Percentiles rank a stretch among this genome's conserved stretches.
Conservation (phyloP, 2,113 vertebrate species). For the Campylomormyrus numenius region DNA sequence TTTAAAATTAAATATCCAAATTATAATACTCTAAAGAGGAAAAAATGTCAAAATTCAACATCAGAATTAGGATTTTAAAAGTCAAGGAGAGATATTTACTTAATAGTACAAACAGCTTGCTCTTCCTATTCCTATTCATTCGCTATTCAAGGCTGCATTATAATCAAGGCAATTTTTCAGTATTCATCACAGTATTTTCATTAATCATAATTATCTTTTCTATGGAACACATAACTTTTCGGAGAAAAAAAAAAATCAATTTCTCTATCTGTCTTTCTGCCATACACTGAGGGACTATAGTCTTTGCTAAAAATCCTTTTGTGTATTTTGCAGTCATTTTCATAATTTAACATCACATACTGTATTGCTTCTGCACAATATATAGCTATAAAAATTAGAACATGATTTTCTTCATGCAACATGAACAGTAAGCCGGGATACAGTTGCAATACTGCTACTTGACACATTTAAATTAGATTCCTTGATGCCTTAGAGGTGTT, state of each 20-base stretch:
- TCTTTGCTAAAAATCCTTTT: background rate
- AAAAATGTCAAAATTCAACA: background rate
- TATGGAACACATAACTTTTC: background rate
- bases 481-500: background rate
- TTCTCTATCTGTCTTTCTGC: background rate
- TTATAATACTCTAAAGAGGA: background rate
- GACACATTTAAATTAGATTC: background rate
- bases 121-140: background rate
- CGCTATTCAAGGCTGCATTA: background rate
- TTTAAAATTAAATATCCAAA: background rate
- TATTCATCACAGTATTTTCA: background rate
- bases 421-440: background rate
- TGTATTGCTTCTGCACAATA: background rate
- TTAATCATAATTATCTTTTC: background rate
- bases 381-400: background rate
- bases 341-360: background rate
- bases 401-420: background rate
- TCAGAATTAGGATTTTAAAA: background rate
- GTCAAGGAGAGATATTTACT: background rate
- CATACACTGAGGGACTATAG: background rate
- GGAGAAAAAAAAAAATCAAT: background rate
- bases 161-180: background rate
- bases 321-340: background rate
- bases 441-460: background rate
- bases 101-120: background rate